A percentile compares a stretch with the other conserved stretches of the same genome.
Conservation (phyloP, 2,797 vertebrate species). For the Sebastes itinus region DNA sequence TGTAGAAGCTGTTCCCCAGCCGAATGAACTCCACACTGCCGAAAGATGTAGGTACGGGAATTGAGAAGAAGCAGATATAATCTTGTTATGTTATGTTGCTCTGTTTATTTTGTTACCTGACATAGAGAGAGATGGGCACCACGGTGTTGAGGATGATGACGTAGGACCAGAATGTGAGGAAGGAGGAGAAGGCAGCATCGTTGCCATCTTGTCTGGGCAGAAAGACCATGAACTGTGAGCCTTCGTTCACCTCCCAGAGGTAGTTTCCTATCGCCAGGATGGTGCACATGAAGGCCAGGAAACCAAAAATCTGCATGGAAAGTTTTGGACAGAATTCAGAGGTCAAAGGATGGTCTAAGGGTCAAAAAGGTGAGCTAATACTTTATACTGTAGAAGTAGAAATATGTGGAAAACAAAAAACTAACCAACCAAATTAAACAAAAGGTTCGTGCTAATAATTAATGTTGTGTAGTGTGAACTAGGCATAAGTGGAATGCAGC, state of each 20-base stretch:
- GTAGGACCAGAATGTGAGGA: conserved; percentile 97
- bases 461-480: no score
- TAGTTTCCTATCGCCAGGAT: conserved; percentile 90
- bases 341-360: background rate
- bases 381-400: background rate
- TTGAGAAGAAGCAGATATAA: background rate
- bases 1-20: conserved; percentile 95
- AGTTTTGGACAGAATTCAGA: background rate
- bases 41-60: fast-evolving
- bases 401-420: no score
- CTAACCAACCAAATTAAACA: background rate
- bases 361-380: background rate
- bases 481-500: no score
- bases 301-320: conserved; percentile 87
- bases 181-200: conserved; percentile 78
- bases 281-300: conserved; percentile 90
- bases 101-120: conserved; percentile 82
- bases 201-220: conserved; percentile 84
- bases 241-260: conserved; percentile 87
- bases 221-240: conserved; percentile 88
- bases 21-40: conserved; percentile 95
- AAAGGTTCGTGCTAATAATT: background rate
- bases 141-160: conserved; percentile 97
- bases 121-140: conserved; percentile 96
- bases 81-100: background rate